A percentile compares a stretch with the other conserved stretches of the same genome.
These are phyloP conservation scores for Periparus ater DNA, from an alignment of 2,797 vertebrate species.

Conservation along the genomic window DNA sequence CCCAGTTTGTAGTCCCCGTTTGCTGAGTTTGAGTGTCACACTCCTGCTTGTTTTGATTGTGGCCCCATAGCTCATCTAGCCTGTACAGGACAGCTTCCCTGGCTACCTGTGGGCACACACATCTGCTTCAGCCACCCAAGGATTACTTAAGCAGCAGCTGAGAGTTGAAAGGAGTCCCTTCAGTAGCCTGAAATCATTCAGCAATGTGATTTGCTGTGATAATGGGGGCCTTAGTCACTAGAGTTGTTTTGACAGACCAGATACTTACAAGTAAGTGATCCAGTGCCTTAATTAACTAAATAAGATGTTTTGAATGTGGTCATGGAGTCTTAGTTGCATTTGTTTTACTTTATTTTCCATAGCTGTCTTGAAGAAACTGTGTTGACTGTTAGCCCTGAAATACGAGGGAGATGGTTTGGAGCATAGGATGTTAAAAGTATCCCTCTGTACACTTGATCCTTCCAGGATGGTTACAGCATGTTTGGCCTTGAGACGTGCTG, in stretches of 20 bases:
- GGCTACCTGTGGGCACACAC: not conserved
- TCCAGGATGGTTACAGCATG: not conserved
- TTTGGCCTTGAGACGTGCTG: not conserved
- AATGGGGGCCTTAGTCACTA: not conserved
- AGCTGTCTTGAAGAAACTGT: not conserved
- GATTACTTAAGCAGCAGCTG: not conserved
- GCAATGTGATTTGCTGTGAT: not conserved
- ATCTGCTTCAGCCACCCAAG: not conserved
- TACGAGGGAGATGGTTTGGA: not conserved
- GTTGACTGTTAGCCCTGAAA: not conserved
- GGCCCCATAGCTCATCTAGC: not conserved
- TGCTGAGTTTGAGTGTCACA: not conserved
- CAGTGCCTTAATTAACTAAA: not conserved
- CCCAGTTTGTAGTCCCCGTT: not conserved
- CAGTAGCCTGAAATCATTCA: not conserved
- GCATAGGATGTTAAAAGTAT: not conserved
- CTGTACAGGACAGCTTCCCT: not conserved
- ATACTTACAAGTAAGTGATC: not conserved
- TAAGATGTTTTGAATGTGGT: not conserved
- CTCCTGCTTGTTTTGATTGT: not conserved
- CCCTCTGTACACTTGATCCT: not conserved
- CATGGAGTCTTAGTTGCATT: not conserved
- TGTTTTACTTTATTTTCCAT: not conserved
- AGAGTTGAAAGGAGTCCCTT: not conserved
- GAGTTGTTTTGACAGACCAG: not conserved